These are phyloP conservation scores for Dunckerocampus dactyliophorus DNA, from an alignment of 2,113 vertebrate species.

Conservation along the genomic window DNA sequence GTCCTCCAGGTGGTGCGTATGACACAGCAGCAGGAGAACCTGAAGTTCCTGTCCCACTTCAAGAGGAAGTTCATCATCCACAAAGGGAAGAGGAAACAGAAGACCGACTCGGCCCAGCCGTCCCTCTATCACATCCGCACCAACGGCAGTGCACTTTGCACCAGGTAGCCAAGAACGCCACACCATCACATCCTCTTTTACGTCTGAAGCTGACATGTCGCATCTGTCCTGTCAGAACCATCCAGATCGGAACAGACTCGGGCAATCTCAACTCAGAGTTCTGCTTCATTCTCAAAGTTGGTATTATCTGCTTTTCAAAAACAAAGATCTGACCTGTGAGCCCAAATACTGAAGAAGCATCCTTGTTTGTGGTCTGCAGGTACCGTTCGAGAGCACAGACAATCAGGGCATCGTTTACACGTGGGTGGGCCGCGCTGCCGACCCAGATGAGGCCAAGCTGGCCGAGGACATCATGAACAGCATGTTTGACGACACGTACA, in stretches of 20 bases:
- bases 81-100: slow-evolving; percentile 87
- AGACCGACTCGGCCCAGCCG: slow-evolving; percentile 79
- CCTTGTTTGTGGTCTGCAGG: slow-evolving; percentile 66
- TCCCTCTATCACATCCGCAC: slow-evolving; percentile 96
- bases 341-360: background rate
- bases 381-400: slow-evolving; percentile 96
- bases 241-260: slow-evolving; percentile 91
- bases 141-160: slow-evolving; percentile 93
- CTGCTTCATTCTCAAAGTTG: slow-evolving; percentile 96
- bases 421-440: slow-evolving; percentile 91
- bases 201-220: background rate
- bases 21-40: slow-evolving; percentile 98
- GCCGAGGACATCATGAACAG: slow-evolving; percentile 94
- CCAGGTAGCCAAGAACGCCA: slow-evolving; percentile 71
- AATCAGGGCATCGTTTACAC: slow-evolving; percentile 97
- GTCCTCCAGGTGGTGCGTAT: slow-evolving; percentile 86
- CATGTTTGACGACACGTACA: slow-evolving; percentile 95
- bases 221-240: slow-evolving; percentile 74
- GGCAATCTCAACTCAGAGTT: slow-evolving; percentile 94
- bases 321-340: background rate
- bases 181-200: background rate
- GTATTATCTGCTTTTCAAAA: background rate
- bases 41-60: slow-evolving; percentile 97
- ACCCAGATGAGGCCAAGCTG: slow-evolving; percentile 93
- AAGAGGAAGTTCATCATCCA: slow-evolving; percentile 97